Evolutionary conservation across 2,888 invertebrate species (phyloP), one percentile per base, ranked within the genome.

Genomic region (Vannuccia rotundouncinata): DNA sequence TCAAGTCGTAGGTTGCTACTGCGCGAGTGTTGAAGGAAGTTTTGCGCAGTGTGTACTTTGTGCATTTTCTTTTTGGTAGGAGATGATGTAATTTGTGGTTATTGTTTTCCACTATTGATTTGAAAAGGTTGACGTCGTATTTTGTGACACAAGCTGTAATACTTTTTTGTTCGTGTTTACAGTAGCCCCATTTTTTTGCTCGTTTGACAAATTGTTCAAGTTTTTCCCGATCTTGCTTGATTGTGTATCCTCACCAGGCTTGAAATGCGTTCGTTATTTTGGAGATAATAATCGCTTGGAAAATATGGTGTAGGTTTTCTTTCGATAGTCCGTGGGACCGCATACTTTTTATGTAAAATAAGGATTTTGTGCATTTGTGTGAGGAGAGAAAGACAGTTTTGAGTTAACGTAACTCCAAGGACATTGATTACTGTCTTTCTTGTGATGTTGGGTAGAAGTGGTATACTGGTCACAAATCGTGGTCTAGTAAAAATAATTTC

Each of bases 1-100:
- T 66, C 66, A 66, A 66, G 66, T 66, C 66, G 66, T 66, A 66
- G 66, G 66, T 66, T 66, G 66, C 66, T 66, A 66, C 66, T n/a
- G 66, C 66, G 66, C 66, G 25, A 22, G 17, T 66, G 66, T 66
- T 66, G 66, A 66, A 66, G 66, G 66, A 66, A 66, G 10, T 66
- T 66, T 66, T 66, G 66, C 45, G 25, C 66, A 66, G 66, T 66
- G 66, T 27, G 66, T 66, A 66, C 66, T 13, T 66, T 66, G 66
- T 66, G 66, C 66, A 22, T 66, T 66, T 66, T 66, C 66, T 66
- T 66, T 66, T 27, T 66, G 66, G 66, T 66, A 66, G 66, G 25
- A 66, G 66, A 66, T 66, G 25, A 66, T 66, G 66, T 66, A 66
- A 22, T 66, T 22, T 66, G 66, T 22, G 66, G 25, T 66, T 66